Conservation (phyloP, 2,113 vertebrate species). For the Apaloderma vittatum region DNA sequence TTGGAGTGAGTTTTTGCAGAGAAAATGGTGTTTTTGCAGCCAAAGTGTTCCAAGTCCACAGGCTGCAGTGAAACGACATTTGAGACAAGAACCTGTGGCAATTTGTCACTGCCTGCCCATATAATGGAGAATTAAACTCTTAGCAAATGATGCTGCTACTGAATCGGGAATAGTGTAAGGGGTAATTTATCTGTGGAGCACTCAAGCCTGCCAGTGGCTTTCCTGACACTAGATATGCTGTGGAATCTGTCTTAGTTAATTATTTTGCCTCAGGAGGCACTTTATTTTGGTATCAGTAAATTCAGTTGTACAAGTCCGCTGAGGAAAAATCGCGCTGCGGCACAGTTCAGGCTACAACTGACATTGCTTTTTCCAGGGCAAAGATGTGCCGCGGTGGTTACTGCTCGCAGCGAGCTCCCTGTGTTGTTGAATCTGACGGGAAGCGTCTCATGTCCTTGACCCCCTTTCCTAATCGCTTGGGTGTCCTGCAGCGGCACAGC, state of each 20-base stretch:
- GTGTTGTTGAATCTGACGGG: not conserved
- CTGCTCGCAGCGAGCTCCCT: rapidly evolving
- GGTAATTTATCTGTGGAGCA: not conserved
- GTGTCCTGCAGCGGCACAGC: not conserved
- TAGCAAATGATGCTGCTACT: not conserved
- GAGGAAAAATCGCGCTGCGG: not conserved
- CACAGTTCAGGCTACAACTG: not conserved
- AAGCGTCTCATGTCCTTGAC: not conserved
- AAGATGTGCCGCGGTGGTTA: not conserved
- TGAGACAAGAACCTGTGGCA: not conserved
- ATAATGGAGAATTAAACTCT: conserved; percentile 10
- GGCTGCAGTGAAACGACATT: not conserved
- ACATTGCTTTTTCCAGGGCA: not conserved
- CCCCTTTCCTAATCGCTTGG: not conserved
- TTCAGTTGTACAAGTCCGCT: not conserved
- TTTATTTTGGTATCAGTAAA: conserved; percentile 18
- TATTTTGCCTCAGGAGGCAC: not conserved
- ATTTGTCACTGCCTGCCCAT: not conserved
- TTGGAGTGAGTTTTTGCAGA: not conserved
- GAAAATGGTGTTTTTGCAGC: not conserved
- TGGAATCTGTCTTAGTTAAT: conserved; percentile 27
- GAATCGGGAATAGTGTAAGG: not conserved
- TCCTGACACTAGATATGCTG: not conserved
- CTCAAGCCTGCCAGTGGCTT: not conserved
- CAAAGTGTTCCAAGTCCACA: not conserved